phyloP scores from a whole-genome alignment of 1,140 invertebrate species.

The Bombus superbus region DNA sequence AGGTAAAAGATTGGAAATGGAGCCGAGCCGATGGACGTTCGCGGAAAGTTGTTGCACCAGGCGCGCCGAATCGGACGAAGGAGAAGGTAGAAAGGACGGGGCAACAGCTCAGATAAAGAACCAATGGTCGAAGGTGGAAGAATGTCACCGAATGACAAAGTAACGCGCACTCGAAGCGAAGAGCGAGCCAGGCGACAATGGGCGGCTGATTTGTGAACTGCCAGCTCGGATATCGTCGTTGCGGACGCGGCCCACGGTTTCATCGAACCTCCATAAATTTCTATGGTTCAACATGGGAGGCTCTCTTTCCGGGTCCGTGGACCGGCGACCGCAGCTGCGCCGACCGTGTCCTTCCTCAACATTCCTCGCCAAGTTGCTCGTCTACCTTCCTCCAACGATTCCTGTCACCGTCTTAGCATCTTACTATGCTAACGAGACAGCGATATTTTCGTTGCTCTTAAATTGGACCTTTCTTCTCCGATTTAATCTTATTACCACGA shows the following conservation, averaged over 20 bases:
- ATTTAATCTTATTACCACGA: neutral
- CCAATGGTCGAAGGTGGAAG: constrained; percentile 37
- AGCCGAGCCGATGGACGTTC: neutral
- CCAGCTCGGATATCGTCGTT: constrained; percentile 54
- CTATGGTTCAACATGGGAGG: constrained; percentile 51
- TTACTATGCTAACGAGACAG: constrained; percentile 8
- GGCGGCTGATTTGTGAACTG: constrained; percentile 61
- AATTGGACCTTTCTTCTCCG: neutral
- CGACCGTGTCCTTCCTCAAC: constrained; percentile 52
- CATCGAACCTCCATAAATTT: constrained; percentile 62
- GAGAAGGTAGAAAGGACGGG: neutral
- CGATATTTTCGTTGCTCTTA: neutral
- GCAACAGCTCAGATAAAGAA: constrained; percentile 21
- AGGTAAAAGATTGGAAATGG: neutral
- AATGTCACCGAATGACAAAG: constrained; percentile 40
- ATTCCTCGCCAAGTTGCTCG: constrained; percentile 26
- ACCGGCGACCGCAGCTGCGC: constrained; percentile 45
- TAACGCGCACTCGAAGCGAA: constrained; percentile 1
- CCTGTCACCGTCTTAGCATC: neutral
- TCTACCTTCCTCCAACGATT: constrained; percentile 2
- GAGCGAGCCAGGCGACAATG: constrained; percentile 45
- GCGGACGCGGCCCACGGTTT: constrained; percentile 57
- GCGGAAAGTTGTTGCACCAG: constrained; percentile 19
- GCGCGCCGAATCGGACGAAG: neutral
- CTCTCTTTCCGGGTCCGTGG: constrained; percentile 56